Conservation (phyloP, 2,113 vertebrate species). For the Dinomys branickii region DNA sequence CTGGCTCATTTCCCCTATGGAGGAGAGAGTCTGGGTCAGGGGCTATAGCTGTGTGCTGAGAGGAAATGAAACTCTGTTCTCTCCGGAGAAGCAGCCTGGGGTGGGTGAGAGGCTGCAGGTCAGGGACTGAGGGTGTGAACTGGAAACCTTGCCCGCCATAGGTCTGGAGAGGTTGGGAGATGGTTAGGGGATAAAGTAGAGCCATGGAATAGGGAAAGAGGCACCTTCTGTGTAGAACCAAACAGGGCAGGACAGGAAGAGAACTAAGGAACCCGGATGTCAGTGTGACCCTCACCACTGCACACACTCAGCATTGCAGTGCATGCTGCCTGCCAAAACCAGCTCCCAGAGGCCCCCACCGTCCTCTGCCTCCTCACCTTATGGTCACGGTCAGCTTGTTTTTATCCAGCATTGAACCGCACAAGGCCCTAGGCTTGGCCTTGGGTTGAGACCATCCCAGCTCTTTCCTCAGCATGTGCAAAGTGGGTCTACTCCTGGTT, state of each 20-base stretch:
- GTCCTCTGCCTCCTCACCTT: too few relatives aligned
- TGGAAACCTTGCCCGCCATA: neutral
- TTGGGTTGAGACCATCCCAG: neutral
- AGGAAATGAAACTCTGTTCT: conserved; percentile 42
- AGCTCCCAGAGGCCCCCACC: neutral
- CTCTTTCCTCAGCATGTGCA: neutral
- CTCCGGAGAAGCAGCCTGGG: neutral
- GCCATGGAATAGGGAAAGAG: neutral
- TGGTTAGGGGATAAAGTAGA: neutral
- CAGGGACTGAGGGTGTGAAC: neutral
- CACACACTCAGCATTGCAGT: neutral
- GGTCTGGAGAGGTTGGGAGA: neutral
- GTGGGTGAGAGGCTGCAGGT: neutral
- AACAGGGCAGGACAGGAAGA: neutral
- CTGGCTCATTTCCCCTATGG: neutral
- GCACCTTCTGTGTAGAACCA: neutral
- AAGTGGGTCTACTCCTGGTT: neutral
- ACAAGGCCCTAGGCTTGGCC: neutral
- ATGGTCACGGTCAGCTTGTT: neutral
- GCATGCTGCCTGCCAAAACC: too few relatives aligned
- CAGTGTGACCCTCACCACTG: neutral
- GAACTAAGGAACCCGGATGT: neutral
- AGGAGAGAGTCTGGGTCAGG: neutral
- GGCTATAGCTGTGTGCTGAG: neutral
- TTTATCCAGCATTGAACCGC: neutral